phyloP scores from a whole-genome alignment of 2,113 vertebrate genomes.

The Bucco capensis region DNA sequence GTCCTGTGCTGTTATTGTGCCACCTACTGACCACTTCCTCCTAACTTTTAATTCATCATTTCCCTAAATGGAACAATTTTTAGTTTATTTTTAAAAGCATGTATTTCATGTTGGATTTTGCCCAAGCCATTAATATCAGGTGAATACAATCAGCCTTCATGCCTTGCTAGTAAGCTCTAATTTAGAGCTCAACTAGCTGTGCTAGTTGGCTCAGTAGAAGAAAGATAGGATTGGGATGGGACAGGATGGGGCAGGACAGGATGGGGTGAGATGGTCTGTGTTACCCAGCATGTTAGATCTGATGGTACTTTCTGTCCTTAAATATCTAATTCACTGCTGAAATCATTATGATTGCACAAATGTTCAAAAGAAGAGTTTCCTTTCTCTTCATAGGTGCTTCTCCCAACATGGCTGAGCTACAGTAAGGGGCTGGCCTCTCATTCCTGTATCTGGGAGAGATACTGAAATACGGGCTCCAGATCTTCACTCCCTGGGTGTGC shows the following conservation, averaged over 20 bases:
- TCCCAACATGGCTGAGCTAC: background rate
- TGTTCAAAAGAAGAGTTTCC: background rate
- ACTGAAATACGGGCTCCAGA: background rate
- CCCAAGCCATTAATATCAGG: background rate
- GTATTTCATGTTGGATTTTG: background rate
- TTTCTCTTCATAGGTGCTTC: background rate
- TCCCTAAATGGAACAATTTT: background rate
- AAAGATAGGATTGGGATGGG: background rate
- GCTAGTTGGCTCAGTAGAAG: background rate
- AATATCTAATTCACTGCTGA: background rate
- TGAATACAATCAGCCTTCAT: background rate
- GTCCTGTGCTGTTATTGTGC: slow-evolving; percentile 49
- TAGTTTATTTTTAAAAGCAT: background rate
- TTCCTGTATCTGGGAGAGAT: background rate
- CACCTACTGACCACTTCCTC: slow-evolving; percentile 46
- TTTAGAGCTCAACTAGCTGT: background rate
- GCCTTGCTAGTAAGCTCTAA: background rate
- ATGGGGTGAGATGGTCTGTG: background rate
- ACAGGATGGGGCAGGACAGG: background rate
- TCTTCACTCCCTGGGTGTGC: background rate
- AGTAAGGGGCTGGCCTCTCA: fast-evolving
- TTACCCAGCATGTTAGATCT: background rate
- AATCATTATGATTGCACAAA: background rate
- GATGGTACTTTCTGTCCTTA: background rate
- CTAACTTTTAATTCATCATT: background rate